A percentile compares a stretch with the other conserved stretches of the same genome.
Conservation (phyloP, 2,113 vertebrate species). For the Cranoglanis bouderius region DNA sequence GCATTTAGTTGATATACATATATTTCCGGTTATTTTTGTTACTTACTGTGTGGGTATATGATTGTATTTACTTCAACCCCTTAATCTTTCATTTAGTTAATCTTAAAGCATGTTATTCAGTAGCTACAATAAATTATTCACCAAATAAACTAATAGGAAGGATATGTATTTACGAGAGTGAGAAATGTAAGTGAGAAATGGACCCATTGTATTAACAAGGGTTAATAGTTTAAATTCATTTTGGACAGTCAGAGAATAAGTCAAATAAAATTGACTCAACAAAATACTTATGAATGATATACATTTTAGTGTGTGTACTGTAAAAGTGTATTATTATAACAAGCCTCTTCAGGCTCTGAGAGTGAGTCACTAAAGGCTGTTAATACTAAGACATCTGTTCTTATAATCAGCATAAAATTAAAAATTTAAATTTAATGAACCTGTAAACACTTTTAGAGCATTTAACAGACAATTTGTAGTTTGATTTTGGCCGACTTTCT, state of each 20-base stretch:
- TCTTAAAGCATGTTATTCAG: neutral
- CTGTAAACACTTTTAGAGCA: neutral
- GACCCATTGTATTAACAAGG: neutral
- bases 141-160: neutral
- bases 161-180: neutral
- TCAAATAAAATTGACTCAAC: neutral
- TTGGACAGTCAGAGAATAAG: neutral
- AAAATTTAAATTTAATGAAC: neutral
- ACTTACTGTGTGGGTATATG: neutral
- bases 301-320: neutral
- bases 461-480: neutral
- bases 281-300: neutral
- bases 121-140: neutral
- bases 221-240: neutral
- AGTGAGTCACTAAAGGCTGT: constrained; percentile 3
- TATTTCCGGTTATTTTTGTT: neutral
- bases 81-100: neutral
- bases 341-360: neutral
- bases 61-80: neutral
- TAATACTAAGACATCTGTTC: neutral
- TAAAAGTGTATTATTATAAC: neutral
- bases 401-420: neutral
- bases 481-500: neutral
- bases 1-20: neutral
- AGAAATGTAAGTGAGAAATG: neutral